Percentiles rank a stretch among this genome's conserved stretches.
phyloP scores from a whole-genome alignment of 2,888 invertebrate species.

The Chloromyia formosa region DNA sequence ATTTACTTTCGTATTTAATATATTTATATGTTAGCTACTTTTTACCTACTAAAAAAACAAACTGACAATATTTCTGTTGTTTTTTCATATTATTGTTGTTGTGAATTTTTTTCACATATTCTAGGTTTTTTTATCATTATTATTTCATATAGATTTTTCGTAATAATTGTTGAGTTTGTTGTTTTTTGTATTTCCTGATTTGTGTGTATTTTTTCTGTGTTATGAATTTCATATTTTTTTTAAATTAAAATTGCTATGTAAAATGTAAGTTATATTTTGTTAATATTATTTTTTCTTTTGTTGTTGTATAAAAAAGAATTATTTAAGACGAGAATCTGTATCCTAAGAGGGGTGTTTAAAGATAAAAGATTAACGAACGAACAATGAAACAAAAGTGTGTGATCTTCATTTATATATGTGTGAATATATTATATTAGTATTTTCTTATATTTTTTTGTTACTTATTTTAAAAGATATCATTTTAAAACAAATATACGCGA shows the following conservation, averaged over 20 bases:
- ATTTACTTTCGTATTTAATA: neutral
- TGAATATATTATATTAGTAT: slow-evolving; percentile 32
- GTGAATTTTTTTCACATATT: too few relatives aligned
- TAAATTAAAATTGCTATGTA: slow-evolving; percentile 21
- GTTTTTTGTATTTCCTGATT: too few relatives aligned
- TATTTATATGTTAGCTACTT: too few relatives aligned
- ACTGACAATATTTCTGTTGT: too few relatives aligned
- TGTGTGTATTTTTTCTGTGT: too few relatives aligned
- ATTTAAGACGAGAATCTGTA: slow-evolving; percentile 33
- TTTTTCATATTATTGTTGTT: too few relatives aligned
- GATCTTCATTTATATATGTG: neutral
- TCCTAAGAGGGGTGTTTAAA: neutral
- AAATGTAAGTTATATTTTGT: neutral
- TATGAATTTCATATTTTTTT: slow-evolving; percentile 17
- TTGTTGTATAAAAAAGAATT: slow-evolving; percentile 32
- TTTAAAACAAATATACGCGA: slow-evolving; percentile 45
- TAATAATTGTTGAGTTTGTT: too few relatives aligned
- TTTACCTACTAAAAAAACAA: too few relatives aligned
- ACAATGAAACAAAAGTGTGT: neutral
- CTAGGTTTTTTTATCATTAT: too few relatives aligned
- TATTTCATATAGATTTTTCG: too few relatives aligned
- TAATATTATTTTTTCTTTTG: neutral
- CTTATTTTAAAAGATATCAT: slow-evolving; percentile 43
- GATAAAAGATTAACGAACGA: slow-evolving; percentile 31
- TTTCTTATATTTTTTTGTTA: neutral